Evolutionary conservation across 2,888 invertebrate genomes (phyloP), one percentile per base, ranked within the genome.

Genomic region (Griposia aprilina): DNA sequence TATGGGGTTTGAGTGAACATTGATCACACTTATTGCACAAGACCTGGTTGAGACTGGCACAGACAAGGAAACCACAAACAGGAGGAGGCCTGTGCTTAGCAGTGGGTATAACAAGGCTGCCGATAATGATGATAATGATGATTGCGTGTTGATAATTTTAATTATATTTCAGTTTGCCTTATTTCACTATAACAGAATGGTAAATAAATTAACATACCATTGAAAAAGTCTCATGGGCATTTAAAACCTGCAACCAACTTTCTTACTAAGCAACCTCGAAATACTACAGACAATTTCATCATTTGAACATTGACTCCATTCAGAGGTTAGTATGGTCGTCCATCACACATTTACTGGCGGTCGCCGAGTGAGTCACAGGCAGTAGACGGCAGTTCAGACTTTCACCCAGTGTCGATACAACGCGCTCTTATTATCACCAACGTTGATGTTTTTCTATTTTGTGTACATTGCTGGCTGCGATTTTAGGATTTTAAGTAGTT

Each of bases 381-480:
- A 70, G 74, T 70, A 73, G 84, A 76, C 81, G 76, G 74, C 76
- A 74, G 77, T 80, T 75, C 65, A 74, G 86, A 88, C 86, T 88
- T 88, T 88, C 88, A 88, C 88, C 79, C 76, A 82, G 88, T 60
- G 63, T 65, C 71, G 55, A 85, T 82, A 65, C 76, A 78, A 78
- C 74, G 70, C 66, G 79, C 74, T 87, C 79, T 65, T 67, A 48
- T 87, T 86, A 80, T 85, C 87, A 77, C 63, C 36, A 23, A 41
- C 74, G 83, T 50, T 55, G 60, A 55, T 62, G 72, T 78, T 62
- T 62, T 26, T 72, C 26, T 63, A 70, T 68, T 66, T 45, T 50
- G 60, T 76, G 45, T 87, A 71, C 87, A 87, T 83, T 88, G 88
- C 87, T 78, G 8, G 67, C 11, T 63, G 2, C 17, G 4, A 41